Percentiles rank a stretch among this genome's conserved stretches.
These are phyloP conservation scores for Nerophis lumbriciformis DNA, from an alignment of 2,113 vertebrate genomes.

Conservation along the genomic window DNA sequence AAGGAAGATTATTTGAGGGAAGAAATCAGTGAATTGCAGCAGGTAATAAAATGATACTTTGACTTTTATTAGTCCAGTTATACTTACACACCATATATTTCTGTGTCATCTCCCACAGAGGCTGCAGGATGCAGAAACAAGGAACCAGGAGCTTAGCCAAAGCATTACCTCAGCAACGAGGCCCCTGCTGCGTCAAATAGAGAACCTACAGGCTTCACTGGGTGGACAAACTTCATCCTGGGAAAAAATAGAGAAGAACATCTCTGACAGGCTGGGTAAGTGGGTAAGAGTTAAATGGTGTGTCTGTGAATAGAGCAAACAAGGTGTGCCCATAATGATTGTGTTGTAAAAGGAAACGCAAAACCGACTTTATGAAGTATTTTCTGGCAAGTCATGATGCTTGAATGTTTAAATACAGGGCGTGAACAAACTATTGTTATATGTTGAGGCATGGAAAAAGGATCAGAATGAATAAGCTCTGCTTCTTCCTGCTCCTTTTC, in stretches of 20 bases:
- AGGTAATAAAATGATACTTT: conserved; percentile 68
- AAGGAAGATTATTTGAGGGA: conserved; percentile 96
- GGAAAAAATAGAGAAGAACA: conserved; percentile 94
- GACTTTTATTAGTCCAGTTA: not conserved
- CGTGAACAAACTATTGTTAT: no score
- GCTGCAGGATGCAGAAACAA: conserved; percentile 87
- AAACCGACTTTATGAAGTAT: not conserved
- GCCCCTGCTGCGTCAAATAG: conserved; percentile 91
- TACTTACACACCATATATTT: not conserved
- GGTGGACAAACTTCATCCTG: conserved; percentile 87
- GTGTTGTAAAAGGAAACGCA: not conserved
- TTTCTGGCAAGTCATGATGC: not conserved
- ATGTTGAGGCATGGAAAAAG: no score
- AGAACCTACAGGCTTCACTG: conserved; percentile 89
- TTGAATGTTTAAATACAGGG: no score
- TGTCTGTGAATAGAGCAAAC: not conserved
- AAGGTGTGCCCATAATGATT: not conserved
- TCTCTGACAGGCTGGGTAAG: conserved; percentile 92
- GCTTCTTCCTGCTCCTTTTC: no score
- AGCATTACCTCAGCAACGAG: conserved; percentile 90
- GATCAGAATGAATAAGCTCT: no score
- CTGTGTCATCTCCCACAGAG: conserved; percentile 67
- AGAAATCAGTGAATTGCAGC: conserved; percentile 89
- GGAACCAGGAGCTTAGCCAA: conserved; percentile 95
- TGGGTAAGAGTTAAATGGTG: conserved; percentile 71